Evolutionary conservation across 2,113 vertebrate genomes (phyloP).

Genomic region (Mola mola): DNA sequence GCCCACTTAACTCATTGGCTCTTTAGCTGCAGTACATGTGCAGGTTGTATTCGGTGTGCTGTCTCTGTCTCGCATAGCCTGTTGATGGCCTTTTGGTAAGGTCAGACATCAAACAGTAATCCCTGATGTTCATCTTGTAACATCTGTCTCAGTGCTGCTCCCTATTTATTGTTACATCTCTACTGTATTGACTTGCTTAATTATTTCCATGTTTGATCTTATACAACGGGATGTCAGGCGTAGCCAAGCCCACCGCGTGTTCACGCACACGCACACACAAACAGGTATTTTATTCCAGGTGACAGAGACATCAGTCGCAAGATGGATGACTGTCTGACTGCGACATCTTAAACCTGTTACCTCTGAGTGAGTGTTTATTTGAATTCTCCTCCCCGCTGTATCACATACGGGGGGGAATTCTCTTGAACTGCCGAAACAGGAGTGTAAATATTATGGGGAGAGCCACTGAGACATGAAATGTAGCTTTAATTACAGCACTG

Average conservation of each 20-base stretch:
- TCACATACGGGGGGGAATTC: constrained; percentile 63
- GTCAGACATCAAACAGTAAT: constrained; percentile 69
- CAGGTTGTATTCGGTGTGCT: constrained; percentile 33
- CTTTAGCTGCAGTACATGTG: constrained; percentile 50
- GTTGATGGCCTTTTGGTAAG: constrained; percentile 63
- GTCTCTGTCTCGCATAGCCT: constrained; percentile 44
- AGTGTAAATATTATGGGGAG: constrained; percentile 78
- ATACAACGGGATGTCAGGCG: constrained; percentile 39
- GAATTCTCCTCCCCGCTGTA: constrained; percentile 74
- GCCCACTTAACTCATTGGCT: no score
- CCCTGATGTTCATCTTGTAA: constrained; percentile 55
- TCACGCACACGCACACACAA: not conserved
- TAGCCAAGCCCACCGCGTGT: constrained; percentile 39
- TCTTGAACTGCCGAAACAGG: constrained; percentile 72
- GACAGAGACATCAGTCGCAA: constrained; percentile 60
- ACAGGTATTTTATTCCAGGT: no score
- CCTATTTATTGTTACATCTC: constrained; percentile 76
- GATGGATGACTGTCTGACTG: constrained; percentile 78
- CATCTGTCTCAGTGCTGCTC: constrained; percentile 70
- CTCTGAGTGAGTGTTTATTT: constrained; percentile 80
- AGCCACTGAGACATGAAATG: constrained; percentile 80
- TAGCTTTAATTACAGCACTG: constrained; percentile 80
- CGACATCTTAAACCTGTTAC: constrained; percentile 83
- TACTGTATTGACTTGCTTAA: constrained; percentile 75
- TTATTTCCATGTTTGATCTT: constrained; percentile 77